Evolutionary conservation across 2,888 invertebrate species (phyloP), one percentile per base, ranked within the genome.

Genomic region (Drosophila subquinaria): DNA sequence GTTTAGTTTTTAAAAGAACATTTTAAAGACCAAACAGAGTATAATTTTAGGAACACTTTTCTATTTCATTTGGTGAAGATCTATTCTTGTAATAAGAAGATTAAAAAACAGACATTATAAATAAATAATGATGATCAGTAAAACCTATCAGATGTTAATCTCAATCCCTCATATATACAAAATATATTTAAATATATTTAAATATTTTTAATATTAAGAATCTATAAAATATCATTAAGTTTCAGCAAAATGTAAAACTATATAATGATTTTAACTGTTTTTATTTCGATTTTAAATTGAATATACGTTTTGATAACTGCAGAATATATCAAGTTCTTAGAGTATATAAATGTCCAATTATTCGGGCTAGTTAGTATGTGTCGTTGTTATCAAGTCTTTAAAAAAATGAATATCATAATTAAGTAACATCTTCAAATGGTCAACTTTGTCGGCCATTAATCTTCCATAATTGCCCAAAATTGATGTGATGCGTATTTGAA

Each of bases 401-500:
- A 15, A 4, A 35, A n/a, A 10, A 35, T 73, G 73, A 76, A 70
- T 73, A 71, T 65, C 68, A 81, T 83, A 76, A 88, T 79, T 85
- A 68, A 84, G 60, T 56, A 64, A 20, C 45, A 36, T 40, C 27
- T 60, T 47, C 57, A 71, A 83, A 59, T 76, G 74, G 69, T 73
- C 78, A 85, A 78, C 77, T 68, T 51, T 74, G 81, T 62, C 69
- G 45, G 11, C 60, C 86, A 90, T 90, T 89, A 87, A 90, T 90
- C 90, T 90, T 87, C 51, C 75, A 82, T 90, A 90, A 90, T 86
- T 89, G 90, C 81, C 80, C 74, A 75, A 86, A 90, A 76, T 84
- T 80, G 79, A 82, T 89, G 89, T 80, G 82, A 82, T 71, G 89
- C 84, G 86, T 89, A 88, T 82, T 88, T 88, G 81, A 80, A 89